Evolutionary conservation across 2,797 vertebrate genomes (phyloP), one percentile per base, ranked within the genome.

Genomic region (Sarcoramphus papa): DNA sequence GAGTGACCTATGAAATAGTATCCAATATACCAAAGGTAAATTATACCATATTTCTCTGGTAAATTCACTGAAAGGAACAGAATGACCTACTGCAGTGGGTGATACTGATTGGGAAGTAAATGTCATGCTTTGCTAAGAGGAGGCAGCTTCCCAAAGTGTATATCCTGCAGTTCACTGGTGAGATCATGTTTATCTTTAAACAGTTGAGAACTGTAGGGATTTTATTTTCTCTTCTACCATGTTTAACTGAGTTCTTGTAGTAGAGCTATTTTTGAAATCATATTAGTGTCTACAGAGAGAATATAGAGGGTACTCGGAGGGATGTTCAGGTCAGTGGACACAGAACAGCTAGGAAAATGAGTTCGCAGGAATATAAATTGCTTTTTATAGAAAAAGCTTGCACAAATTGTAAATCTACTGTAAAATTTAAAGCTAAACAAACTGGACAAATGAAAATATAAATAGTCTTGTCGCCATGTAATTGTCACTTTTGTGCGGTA

Each of bases 21-120:
- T 99, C 99, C 94, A 99, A 99, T 97, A 99, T 99, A 98, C 99
- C 99, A 97, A 99, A 99, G 99, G 99, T 99, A 97, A 98, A 91
- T 79, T 33, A 43, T 20, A 24, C 22, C 0, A 0, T 73, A 10
- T 37, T 85, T 70, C n/a, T 90, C 33, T 88, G 48, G 37, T 43
- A 77, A 73, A 88, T 86, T 81, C 37, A 27, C 27, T 62, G 56
- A 77, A 88, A 68, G 25, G 21, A 87, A 28, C 6, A 62, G 40
- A 76, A 84, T 24, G 6, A 63, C 40, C 25, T 62, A 10, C 16
- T 56, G 51, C 40, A 59, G n/a, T 76, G 72, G 21, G 33, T 89
- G n/a, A 53, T 73, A 25, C 37, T 81, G 62, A 35, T 21, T 47
- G 76, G n/a, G 35, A 80, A 68, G 37, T 62, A 40, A 54, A 86